A percentile compares a stretch with the other conserved stretches of the same genome.
These are phyloP conservation scores for Bhutanitis thaidina DNA, from an alignment of 2,888 invertebrate genomes.

Conservation along the genomic window DNA sequence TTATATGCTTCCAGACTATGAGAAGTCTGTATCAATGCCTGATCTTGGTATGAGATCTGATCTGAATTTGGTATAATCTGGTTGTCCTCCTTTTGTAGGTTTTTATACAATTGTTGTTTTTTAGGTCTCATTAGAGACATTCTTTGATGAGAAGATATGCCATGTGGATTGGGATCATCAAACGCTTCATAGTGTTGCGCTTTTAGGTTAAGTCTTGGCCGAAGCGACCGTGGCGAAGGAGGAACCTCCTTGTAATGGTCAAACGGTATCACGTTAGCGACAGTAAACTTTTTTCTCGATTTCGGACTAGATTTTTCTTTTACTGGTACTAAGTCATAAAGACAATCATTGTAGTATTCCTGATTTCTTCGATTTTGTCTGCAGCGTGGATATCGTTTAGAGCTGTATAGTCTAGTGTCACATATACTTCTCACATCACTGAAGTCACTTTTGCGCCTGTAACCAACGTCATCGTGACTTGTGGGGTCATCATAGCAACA, in stretches of 20 bases:
- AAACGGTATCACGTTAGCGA: conserved; percentile 38
- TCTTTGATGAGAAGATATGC: neutral
- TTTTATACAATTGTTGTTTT: conserved; percentile 16
- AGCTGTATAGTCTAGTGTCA: conserved; percentile 55
- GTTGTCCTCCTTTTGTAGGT: conserved; percentile 17
- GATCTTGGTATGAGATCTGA: conserved; percentile 7
- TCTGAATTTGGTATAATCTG: conserved; percentile 1
- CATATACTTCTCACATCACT: conserved; percentile 56
- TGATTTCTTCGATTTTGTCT: conserved; percentile 33
- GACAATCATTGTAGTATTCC: conserved; percentile 52
- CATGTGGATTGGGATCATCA: conserved; percentile 34
- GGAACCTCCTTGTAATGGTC: conserved; percentile 56
- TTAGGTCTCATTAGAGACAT: neutral
- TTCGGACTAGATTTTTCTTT: conserved; percentile 68
- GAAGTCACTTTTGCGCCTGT: conserved; percentile 29
- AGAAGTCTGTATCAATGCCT: conserved; percentile 1
- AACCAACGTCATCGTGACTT: conserved; percentile 25
- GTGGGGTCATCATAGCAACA: conserved; percentile 43
- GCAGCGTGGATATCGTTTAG: conserved; percentile 36
- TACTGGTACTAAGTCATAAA: conserved; percentile 64
- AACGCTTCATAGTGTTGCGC: conserved; percentile 48
- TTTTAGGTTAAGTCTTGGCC: conserved; percentile 60
- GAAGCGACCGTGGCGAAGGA: conserved; percentile 58
- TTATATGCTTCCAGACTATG: conserved; percentile 21
- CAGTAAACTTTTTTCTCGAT: conserved; percentile 49